Percentiles rank a stretch among this genome's conserved stretches.
These are phyloP conservation scores for Heliconius eleuchia DNA, from an alignment of 1,140 invertebrate genomes.

Conservation along the genomic window DNA sequence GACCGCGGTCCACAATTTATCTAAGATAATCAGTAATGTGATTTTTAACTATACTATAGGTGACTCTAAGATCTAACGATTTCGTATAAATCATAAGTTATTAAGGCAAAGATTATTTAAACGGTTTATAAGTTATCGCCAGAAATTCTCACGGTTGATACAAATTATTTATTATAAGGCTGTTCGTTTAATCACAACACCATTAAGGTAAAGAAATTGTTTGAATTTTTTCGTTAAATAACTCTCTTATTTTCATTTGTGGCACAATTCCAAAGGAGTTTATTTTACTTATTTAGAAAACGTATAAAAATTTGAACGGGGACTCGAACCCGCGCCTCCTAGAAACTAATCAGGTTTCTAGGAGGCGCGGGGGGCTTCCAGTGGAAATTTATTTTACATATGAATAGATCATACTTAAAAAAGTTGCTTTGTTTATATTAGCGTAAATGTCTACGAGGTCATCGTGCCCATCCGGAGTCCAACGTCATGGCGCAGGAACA, in stretches of 20 bases:
- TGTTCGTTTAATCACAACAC: constrained; percentile 24
- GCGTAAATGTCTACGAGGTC: too few species aligned
- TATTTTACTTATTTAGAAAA: too few species aligned
- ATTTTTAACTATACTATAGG: constrained; percentile 53
- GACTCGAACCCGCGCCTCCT: too few species aligned
- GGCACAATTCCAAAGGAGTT: too few species aligned
- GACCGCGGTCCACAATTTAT: constrained; percentile 60
- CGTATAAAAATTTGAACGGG: too few species aligned
- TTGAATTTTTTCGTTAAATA: not conserved
- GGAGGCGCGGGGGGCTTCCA: too few species aligned
- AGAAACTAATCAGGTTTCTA: too few species aligned
- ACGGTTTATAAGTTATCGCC: constrained; percentile 25
- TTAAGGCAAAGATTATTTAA: constrained; percentile 22
- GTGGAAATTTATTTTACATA: too few species aligned
- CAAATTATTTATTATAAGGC: constrained; percentile 18
- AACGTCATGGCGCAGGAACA: too few species aligned
- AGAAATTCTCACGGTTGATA: constrained; percentile 37
- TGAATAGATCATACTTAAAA: too few species aligned
- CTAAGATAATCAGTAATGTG: constrained; percentile 62
- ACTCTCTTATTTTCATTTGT: not conserved
- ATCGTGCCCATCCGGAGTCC: too few species aligned
- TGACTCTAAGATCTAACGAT: constrained; percentile 52
- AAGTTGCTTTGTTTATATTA: too few species aligned
- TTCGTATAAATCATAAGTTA: constrained; percentile 49
- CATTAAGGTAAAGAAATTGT: not conserved